Percentiles rank a stretch among this genome's conserved stretches.
Conservation (phyloP, 2,888 invertebrate species). For the Congeria kusceri region DNA sequence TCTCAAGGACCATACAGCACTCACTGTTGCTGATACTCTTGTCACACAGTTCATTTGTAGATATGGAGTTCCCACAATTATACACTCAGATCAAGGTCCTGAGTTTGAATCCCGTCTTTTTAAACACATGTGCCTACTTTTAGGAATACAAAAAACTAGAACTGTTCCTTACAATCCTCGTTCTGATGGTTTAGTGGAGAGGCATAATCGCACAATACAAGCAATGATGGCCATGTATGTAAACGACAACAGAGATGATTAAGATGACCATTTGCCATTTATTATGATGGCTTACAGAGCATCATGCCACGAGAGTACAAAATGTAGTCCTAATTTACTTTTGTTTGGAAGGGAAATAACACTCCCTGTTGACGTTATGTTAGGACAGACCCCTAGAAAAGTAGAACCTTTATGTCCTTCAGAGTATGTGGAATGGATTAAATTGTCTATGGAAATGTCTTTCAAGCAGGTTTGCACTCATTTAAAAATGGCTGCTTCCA, state of each 20-base stretch:
- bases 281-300: constrained; percentile 50
- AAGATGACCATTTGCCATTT: constrained; percentile 47
- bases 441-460: constrained; percentile 92
- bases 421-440: constrained; percentile 46
- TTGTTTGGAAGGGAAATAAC: constrained; percentile 40
- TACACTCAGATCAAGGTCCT: too few relatives aligned
- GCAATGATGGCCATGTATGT: constrained; percentile 39
- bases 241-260: constrained; percentile 40
- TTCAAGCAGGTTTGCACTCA: constrained; percentile 70
- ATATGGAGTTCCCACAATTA: constrained; percentile 14
- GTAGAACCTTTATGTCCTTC: constrained; percentile 21
- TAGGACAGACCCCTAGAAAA: constrained; percentile 15
- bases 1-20: too few relatives aligned
- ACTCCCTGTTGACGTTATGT: constrained; percentile 47
- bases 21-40: too few relatives aligned
- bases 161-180: too few relatives aligned
- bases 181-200: constrained; percentile 46
- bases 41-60: too few relatives aligned
- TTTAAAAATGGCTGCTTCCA: constrained; percentile 16
- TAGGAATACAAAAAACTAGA: too few relatives aligned
- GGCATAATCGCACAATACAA: constrained; percentile 42
- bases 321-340: constrained; percentile 33
- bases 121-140: too few relatives aligned
- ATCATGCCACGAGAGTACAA: constrained; percentile 41
- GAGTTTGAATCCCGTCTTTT: too few relatives aligned